These are phyloP conservation scores for Alcis repandata DNA, from an alignment of 2,888 invertebrate genomes.

Conservation along the genomic window DNA sequence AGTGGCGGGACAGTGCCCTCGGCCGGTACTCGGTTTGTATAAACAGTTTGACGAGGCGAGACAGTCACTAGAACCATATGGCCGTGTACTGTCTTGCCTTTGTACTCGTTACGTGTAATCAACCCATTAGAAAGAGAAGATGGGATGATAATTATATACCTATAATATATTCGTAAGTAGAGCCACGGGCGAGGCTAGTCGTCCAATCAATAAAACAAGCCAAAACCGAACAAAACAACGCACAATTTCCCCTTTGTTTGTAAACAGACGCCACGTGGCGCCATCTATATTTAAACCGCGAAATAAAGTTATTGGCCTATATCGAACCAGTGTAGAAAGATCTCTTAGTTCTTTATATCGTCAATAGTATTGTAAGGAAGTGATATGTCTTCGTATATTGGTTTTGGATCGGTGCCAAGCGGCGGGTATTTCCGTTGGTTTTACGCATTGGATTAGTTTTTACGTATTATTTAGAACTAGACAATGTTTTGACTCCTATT, in stretches of 20 bases:
- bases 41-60: too few relatives aligned
- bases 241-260: constrained; percentile 42
- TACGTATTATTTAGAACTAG: constrained; percentile 21
- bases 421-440: constrained; percentile 21
- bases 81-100: too few relatives aligned
- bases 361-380: constrained; percentile 10
- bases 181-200: too few relatives aligned
- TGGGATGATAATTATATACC: too few relatives aligned
- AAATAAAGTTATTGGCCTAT: constrained; percentile 50
- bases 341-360: constrained; percentile 20
- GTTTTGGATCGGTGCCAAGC: constrained; percentile 21
- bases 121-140: too few relatives aligned
- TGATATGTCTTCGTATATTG: constrained; percentile 21
- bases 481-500: constrained; percentile 8
- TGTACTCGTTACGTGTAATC: too few relatives aligned
- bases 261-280: constrained; percentile 53
- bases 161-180: too few relatives aligned
- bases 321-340: constrained; percentile 38
- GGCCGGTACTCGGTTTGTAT: too few relatives aligned
- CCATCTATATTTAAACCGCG: constrained; percentile 46
- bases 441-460: too few relatives aligned
- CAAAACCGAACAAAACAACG: constrained; percentile 13
- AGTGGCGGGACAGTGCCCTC: too few relatives aligned
- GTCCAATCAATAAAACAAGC: too few relatives aligned
- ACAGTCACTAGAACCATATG: too few relatives aligned